These are phyloP conservation scores for Diplazon laetatorius DNA, from an alignment of 2,888 invertebrate genomes.

Conservation along the genomic window DNA sequence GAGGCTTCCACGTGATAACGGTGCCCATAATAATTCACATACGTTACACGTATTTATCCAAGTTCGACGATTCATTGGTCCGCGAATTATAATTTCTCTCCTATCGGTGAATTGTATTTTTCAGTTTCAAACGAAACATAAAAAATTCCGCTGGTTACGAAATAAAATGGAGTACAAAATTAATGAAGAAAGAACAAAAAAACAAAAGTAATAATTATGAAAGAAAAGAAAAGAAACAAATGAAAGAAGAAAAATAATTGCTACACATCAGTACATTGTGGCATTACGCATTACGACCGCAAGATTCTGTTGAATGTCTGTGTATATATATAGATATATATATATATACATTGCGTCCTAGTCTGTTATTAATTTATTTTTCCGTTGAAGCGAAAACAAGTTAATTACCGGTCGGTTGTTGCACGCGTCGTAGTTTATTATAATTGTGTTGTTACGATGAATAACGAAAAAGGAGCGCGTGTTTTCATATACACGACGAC, in stretches of 20 bases:
- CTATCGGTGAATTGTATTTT: constrained; percentile 19
- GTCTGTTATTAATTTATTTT: constrained; percentile 58
- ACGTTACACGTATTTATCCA: too few species aligned
- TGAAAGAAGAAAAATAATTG: constrained; percentile 20
- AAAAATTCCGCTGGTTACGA: constrained; percentile 23
- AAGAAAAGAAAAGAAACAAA: too few species aligned
- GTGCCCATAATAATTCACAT: constrained; percentile 53
- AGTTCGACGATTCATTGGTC: constrained; percentile 39
- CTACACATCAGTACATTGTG: not conserved
- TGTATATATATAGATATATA: too few species aligned
- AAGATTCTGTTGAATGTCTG: constrained; percentile 21
- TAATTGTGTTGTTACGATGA: constrained; percentile 38
- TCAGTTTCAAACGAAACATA: constrained; percentile 1
- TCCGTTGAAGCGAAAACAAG: constrained; percentile 46
- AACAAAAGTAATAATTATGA: too few species aligned
- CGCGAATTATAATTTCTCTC: constrained; percentile 13
- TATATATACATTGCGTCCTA: too few species aligned
- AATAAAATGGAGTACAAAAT: constrained; percentile 10
- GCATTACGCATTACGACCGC: constrained; percentile 31
- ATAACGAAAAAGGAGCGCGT: constrained; percentile 18
- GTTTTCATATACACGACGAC: constrained; percentile 23
- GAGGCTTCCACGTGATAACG: constrained; percentile 54
- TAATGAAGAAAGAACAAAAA: too few species aligned
- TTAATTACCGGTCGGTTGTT: constrained; percentile 59
- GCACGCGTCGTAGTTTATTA: constrained; percentile 25